Percentiles rank a stretch among this genome's conserved stretches.
Conservation (phyloP, 2,113 vertebrate genomes). For the Rhombomys opimus region DNA sequence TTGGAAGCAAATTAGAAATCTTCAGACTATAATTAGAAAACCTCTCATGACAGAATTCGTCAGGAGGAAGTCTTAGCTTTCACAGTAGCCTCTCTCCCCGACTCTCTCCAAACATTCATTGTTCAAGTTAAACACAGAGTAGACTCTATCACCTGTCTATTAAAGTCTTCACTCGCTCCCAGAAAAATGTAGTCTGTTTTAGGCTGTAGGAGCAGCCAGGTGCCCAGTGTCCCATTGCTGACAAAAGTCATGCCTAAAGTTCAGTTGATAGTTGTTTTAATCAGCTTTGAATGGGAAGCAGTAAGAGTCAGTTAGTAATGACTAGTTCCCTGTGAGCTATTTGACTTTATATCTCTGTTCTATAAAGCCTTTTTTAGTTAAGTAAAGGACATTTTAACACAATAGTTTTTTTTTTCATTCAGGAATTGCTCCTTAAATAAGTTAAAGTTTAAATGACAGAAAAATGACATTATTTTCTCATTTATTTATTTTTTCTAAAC, state of each 20-base stretch:
- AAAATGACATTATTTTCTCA: neutral
- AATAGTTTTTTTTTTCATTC: slow-evolving; percentile 5
- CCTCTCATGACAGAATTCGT: neutral
- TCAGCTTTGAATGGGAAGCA: slow-evolving; percentile 16
- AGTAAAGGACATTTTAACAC: neutral
- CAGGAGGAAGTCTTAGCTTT: neutral
- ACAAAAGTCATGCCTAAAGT: neutral
- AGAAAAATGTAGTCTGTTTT: neutral
- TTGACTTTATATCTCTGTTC: neutral
- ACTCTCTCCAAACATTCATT: neutral
- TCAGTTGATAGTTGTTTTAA: neutral
- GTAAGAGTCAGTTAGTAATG: neutral
- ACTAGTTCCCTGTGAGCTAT: slow-evolving; percentile 7
- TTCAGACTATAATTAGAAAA: slow-evolving; percentile 54
- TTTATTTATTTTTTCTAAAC: neutral
- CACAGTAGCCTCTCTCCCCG: neutral
- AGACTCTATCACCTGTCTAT: neutral
- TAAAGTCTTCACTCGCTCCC: neutral
- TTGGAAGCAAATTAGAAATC: slow-evolving; percentile 58
- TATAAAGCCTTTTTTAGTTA: neutral
- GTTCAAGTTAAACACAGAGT: neutral
- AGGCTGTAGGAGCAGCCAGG: neutral
- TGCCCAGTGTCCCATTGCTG: neutral
- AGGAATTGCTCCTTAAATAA: neutral
- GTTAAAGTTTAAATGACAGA: neutral